Conservation (phyloP, 2,888 invertebrate species). For the Pristionchus exspectatus region DNA sequence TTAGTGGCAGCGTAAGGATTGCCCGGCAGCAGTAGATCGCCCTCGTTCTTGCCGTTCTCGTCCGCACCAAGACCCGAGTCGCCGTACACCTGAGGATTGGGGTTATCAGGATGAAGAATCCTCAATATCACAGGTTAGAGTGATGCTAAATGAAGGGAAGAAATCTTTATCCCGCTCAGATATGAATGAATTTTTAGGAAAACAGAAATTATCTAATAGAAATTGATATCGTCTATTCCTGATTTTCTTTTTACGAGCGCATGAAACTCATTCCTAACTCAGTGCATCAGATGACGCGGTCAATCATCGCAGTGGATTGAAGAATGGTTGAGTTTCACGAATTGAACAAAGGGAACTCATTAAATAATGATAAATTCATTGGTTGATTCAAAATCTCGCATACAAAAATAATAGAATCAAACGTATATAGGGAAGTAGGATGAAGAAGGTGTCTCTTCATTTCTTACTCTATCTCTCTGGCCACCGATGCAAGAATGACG, state of each 20-base stretch:
- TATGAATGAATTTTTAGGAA: neutral
- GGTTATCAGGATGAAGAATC: too few species aligned
- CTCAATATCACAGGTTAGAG: too few species aligned
- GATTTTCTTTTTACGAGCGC: neutral
- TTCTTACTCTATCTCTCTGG: too few species aligned
- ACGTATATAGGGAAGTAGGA: too few species aligned
- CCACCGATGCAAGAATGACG: too few species aligned
- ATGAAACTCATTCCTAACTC: neutral
- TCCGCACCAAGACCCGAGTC: slow-evolving; percentile 75
- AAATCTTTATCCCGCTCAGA: too few species aligned
- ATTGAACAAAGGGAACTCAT: neutral
- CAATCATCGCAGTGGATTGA: neutral
- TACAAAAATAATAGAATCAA: too few species aligned
- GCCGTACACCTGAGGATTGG: slow-evolving; percentile 77
- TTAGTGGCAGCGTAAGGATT: slow-evolving; percentile 78
- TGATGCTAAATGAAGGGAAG: too few species aligned
- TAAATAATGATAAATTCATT: neutral
- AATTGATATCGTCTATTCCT: neutral
- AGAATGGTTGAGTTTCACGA: neutral
- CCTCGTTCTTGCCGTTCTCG: slow-evolving; percentile 72
- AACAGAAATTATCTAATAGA: neutral
- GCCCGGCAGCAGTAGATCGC: slow-evolving; percentile 71
- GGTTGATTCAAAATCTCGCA: too few species aligned
- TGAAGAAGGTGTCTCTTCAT: too few species aligned
- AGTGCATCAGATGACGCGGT: neutral